phyloP scores from a whole-genome alignment of 2,888 invertebrate genomes.

The Lymantria dispar region DNA sequence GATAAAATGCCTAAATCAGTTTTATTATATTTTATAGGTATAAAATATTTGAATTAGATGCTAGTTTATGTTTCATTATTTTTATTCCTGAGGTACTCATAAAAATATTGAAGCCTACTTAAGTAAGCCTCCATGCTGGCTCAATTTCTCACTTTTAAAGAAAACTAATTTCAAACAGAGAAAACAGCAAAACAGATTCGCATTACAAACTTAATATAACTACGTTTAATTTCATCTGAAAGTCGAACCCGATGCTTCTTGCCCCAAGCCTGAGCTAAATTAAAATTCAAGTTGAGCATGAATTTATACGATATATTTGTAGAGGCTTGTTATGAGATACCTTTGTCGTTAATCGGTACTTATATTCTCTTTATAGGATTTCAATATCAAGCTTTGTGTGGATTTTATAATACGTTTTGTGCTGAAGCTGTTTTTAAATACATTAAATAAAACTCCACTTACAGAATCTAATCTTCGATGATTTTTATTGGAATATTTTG shows the following conservation, averaged over 20 bases:
- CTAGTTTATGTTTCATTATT: not conserved
- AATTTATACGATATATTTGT: not conserved
- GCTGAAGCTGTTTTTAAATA: too few relatives aligned
- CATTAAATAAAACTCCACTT: too few relatives aligned
- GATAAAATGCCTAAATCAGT: constrained; percentile 19
- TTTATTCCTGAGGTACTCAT: not conserved
- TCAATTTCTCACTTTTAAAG: constrained; percentile 7
- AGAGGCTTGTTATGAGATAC: not conserved
- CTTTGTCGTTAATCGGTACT: not conserved
- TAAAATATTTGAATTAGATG: not conserved
- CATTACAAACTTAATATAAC: constrained; percentile 36
- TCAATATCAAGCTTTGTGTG: not conserved
- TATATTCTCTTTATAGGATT: not conserved
- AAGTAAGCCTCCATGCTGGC: constrained; percentile 4
- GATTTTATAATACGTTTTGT: not conserved
- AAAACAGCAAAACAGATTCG: constrained; percentile 29
- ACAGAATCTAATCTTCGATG: too few relatives aligned
- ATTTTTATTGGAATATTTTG: too few relatives aligned
- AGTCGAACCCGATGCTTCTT: constrained; percentile 20
- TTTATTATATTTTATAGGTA: constrained; percentile 4
- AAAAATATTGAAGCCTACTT: constrained; percentile 4
- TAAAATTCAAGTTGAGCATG: constrained; percentile 24
- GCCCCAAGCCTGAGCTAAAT: constrained; percentile 17
- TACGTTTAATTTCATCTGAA: constrained; percentile 42
- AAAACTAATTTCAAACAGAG: constrained; percentile 24